Evolutionary conservation across 2,113 vertebrate species (phyloP).

Genomic region (Kryptolebias marmoratus): DNA sequence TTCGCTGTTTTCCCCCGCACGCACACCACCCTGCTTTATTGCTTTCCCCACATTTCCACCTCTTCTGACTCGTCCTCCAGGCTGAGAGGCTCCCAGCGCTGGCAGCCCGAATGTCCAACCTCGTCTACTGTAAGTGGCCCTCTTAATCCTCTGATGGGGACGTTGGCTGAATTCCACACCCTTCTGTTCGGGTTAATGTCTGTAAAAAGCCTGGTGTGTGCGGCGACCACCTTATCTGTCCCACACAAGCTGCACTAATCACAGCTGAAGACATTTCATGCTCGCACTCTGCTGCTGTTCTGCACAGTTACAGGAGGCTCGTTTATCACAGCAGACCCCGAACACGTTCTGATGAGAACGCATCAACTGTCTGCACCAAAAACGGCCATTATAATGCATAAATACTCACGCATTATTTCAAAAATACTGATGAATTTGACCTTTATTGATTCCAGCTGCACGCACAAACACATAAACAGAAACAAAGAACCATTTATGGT

Average conservation of each 20-base stretch:
- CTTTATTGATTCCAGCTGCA: background rate
- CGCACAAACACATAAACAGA: background rate
- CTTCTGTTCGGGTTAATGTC: constrained; percentile 21
- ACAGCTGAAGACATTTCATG: constrained; percentile 26
- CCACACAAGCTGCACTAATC: constrained; percentile 25
- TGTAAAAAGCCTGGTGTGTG: background rate
- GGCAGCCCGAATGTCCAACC: constrained; percentile 34
- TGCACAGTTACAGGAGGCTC: background rate
- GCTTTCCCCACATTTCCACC: constrained; percentile 11
- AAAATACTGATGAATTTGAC: background rate
- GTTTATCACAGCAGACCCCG: constrained; percentile 7
- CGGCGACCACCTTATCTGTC: background rate
- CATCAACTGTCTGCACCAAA: background rate
- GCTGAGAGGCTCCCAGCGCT: constrained; percentile 7
- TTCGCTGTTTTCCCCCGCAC: background rate
- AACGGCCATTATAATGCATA: background rate
- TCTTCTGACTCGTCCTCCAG: constrained; percentile 5
- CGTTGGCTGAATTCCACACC: constrained; percentile 54
- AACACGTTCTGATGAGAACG: background rate
- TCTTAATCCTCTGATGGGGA: constrained; percentile 65
- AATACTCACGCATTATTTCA: background rate
- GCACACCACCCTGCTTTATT: background rate
- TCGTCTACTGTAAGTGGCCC: constrained; percentile 32
- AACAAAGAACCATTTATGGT: background rate
- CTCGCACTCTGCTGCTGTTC: constrained; percentile 3